Percentiles rank a stretch among this genome's conserved stretches.
phyloP scores from a whole-genome alignment of 1,140 invertebrate species.

The Plectus sambesii region DNA sequence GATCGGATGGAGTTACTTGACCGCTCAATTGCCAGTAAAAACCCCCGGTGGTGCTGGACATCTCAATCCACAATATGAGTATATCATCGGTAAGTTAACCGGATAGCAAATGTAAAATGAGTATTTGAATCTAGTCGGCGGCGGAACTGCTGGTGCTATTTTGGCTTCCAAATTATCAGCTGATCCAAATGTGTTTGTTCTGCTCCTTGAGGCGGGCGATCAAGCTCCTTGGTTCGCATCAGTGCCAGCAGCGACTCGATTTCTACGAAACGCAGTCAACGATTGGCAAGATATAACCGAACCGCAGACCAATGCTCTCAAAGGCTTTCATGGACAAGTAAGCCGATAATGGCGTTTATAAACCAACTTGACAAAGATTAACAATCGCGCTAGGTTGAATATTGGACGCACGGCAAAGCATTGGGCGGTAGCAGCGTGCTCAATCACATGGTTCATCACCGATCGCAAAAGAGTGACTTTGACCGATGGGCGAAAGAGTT shows the following conservation, averaged over 20 bases:
- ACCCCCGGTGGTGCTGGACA: too few relatives aligned
- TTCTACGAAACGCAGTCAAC: slow-evolving; percentile 6
- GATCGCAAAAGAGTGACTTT: slow-evolving; percentile 4
- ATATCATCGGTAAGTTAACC: slow-evolving; percentile 9
- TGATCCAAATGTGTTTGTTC: slow-evolving; percentile 7
- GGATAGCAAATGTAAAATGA: background rate
- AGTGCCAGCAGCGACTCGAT: slow-evolving; percentile 1
- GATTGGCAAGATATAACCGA: slow-evolving; percentile 9
- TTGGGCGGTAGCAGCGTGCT: slow-evolving; percentile 8
- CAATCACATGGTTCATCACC: slow-evolving; percentile 3
- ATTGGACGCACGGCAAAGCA: slow-evolving; percentile 7
- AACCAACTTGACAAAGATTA: slow-evolving; percentile 1
- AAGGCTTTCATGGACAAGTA: slow-evolving; percentile 11
- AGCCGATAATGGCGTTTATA: background rate
- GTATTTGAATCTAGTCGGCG: slow-evolving; percentile 5
- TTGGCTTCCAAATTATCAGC: slow-evolving; percentile 3
- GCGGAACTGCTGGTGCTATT: slow-evolving; percentile 5
- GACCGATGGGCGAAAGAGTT: slow-evolving; percentile 2
- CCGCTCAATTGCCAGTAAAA: too few relatives aligned
- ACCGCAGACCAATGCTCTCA: background rate
- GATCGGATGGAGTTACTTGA: too few relatives aligned
- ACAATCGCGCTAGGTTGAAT: slow-evolving; percentile 6
- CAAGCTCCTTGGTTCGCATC: slow-evolving; percentile 6
- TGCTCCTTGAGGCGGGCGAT: slow-evolving; percentile 7
- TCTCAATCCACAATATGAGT: slow-evolving; percentile 11